phyloP scores from a whole-genome alignment of 2,113 vertebrate species.

The Silurus meridionalis region DNA sequence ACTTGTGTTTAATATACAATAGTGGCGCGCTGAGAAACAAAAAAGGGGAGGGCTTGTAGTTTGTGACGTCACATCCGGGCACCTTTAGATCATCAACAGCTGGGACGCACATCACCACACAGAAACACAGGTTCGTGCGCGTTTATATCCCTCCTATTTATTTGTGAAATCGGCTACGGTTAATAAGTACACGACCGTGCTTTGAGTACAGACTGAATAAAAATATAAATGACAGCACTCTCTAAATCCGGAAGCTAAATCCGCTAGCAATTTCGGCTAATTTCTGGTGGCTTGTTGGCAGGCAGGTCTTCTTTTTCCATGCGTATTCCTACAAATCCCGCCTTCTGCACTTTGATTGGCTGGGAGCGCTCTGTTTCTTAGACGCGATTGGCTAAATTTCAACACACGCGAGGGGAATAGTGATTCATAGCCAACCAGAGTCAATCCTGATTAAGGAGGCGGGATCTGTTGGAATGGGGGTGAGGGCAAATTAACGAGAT shows the following conservation, averaged over 20 bases:
- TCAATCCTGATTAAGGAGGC: neutral
- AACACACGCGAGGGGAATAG: neutral
- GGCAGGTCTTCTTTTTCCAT: neutral
- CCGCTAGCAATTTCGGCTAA: neutral
- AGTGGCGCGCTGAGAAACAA: neutral
- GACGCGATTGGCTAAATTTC: neutral
- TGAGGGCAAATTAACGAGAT: too few relatives aligned
- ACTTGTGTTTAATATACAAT: neutral
- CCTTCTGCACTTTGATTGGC: neutral
- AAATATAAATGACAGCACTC: neutral
- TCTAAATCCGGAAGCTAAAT: neutral
- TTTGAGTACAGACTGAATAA: neutral
- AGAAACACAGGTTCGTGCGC: neutral
- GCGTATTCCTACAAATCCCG: neutral
- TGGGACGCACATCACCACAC: neutral
- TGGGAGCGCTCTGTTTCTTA: too few relatives aligned
- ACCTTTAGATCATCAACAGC: neutral
- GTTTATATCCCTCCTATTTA: neutral
- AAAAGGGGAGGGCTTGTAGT: neutral
- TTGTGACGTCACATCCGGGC: slow-evolving; percentile 27
- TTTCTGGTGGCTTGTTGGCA: neutral
- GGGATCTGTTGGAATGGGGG: neutral
- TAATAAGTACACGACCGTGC: neutral
- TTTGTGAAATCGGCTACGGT: neutral
- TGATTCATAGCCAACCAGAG: neutral